Percentiles rank a stretch among this genome's conserved stretches.
phyloP scores from a whole-genome alignment of 2,797 vertebrate species.

The Gymnoscopelus braueri region DNA sequence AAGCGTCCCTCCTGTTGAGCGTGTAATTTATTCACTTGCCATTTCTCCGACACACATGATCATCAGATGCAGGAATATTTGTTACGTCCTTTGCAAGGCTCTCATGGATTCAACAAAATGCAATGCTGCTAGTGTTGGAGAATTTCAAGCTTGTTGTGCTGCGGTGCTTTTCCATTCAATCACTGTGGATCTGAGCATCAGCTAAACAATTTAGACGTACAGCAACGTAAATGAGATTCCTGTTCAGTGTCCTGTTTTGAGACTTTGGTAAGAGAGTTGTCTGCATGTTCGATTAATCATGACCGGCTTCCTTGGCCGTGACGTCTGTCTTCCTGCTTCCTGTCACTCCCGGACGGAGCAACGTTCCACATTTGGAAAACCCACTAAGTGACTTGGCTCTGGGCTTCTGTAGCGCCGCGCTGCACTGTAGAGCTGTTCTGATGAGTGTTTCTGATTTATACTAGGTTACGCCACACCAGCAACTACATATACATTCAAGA shows the following conservation, averaged over 20 bases:
- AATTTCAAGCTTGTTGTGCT: not conserved
- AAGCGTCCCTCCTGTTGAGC: too few relatives aligned
- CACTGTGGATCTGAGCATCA: not conserved
- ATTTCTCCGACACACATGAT: too few relatives aligned
- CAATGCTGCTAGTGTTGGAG: not conserved
- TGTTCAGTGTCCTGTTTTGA: slow-evolving; percentile 38
- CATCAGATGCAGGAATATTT: too few relatives aligned
- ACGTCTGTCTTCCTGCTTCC: slow-evolving; percentile 73
- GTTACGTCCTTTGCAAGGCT: too few relatives aligned
- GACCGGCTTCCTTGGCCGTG: slow-evolving; percentile 61
- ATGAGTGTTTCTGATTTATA: slow-evolving; percentile 20
- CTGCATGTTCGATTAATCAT: slow-evolving; percentile 49
- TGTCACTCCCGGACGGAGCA: slow-evolving; percentile 54
- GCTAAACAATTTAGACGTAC: not conserved
- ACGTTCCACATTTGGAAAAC: slow-evolving; percentile 44
- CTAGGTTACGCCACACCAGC: too few relatives aligned
- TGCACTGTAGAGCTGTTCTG: slow-evolving; percentile 2
- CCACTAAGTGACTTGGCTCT: slow-evolving; percentile 29
- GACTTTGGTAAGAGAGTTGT: slow-evolving; percentile 29
- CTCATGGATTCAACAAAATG: too few relatives aligned
- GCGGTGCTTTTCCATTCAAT: not conserved
- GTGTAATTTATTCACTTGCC: too few relatives aligned
- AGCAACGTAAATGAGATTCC: slow-evolving; percentile 24
- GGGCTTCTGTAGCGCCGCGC: not conserved
- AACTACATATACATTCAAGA: too few relatives aligned